Conservation (phyloP, 2,113 vertebrate genomes). For the Rhabdornis inornatus region DNA sequence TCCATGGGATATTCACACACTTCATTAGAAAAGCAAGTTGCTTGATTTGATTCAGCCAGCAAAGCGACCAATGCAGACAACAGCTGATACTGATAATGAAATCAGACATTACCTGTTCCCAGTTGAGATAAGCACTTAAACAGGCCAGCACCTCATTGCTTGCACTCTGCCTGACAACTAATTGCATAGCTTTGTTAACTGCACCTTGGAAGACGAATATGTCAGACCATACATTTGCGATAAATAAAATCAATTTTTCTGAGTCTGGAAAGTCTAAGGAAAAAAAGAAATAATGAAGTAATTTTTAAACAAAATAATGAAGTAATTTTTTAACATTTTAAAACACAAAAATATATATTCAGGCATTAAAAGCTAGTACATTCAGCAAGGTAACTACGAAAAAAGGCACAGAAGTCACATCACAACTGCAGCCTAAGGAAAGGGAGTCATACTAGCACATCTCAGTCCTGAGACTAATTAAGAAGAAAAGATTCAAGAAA, state of each 20-base stretch:
- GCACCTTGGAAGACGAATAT: slow-evolving; percentile 77
- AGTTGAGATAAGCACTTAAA: slow-evolving; percentile 80
- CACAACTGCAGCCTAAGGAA: not conserved
- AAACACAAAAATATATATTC: not conserved
- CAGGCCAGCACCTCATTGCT: slow-evolving; percentile 73
- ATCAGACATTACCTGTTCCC: slow-evolving; percentile 83
- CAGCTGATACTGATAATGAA: not conserved
- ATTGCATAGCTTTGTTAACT: slow-evolving; percentile 85
- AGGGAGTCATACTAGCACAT: not conserved
- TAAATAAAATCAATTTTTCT: slow-evolving; percentile 86
- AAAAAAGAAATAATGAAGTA: not conserved
- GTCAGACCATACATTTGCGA: slow-evolving; percentile 85
- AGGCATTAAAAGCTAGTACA: not conserved
- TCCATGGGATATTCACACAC: not conserved
- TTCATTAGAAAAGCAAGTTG: not conserved
- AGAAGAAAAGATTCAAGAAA: not conserved
- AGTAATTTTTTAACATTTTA: not conserved
- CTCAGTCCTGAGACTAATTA: not conserved
- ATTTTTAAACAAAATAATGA: not conserved
- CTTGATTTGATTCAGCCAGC: not conserved
- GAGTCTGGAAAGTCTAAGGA: slow-evolving; percentile 84
- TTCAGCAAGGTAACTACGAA: not conserved
- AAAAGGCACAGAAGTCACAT: not conserved
- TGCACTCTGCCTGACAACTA: slow-evolving; percentile 79
- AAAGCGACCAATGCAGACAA: not conserved